A percentile compares a stretch with the other conserved stretches of the same genome.
phyloP scores from a whole-genome alignment of 2,797 vertebrate genomes.

The Acridotheres tristis region DNA sequence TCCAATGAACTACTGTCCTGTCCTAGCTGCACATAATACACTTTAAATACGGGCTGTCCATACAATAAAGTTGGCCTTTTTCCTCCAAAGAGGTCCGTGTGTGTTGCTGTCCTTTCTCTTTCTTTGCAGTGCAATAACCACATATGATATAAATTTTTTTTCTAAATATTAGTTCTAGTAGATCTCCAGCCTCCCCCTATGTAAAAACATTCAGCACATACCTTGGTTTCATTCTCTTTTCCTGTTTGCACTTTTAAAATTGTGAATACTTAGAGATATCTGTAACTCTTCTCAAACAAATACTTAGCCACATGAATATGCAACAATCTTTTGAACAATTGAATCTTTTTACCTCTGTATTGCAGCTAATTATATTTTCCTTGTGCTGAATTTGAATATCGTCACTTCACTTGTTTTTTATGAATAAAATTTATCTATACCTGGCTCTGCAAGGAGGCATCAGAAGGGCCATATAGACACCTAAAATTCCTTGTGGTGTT shows the following conservation, averaged over 20 bases:
- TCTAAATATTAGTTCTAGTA: neutral
- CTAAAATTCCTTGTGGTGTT: neutral
- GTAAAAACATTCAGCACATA: neutral
- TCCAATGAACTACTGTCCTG: no score
- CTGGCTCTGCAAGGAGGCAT: neutral
- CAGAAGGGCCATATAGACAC: neutral
- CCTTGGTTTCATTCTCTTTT: neutral
- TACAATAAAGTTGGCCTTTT: no score
- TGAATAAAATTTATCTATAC: neutral
- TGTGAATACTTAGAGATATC: neutral
- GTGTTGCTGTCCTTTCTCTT: no score
- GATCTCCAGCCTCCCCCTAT: neutral
- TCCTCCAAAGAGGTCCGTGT: no score
- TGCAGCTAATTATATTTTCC: neutral
- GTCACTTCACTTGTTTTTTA: neutral
- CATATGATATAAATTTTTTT: neutral
- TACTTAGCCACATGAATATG: neutral
- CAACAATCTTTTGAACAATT: neutral
- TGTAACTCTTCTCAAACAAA: neutral
- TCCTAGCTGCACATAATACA: no score
- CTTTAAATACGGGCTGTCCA: no score
- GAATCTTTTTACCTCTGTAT: neutral
- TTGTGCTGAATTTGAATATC: neutral
- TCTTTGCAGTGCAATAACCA: no score
- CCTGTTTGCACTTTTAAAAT: neutral